phyloP scores from a whole-genome alignment of 2,888 invertebrate genomes.

The Psylliodes chrysocephalus region DNA sequence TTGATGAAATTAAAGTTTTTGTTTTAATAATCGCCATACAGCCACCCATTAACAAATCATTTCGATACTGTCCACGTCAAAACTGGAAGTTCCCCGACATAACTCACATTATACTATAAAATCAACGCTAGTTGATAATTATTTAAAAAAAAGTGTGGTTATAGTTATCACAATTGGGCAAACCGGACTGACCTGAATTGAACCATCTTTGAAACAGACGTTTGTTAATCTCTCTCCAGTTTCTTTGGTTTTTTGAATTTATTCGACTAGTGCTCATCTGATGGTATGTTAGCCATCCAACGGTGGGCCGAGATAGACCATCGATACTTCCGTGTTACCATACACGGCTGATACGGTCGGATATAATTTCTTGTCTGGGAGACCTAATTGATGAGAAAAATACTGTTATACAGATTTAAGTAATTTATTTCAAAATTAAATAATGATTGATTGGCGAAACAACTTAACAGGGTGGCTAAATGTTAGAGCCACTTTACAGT shows the following conservation, averaged over 20 bases:
- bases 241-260: conserved; percentile 30
- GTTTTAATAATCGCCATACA: conserved; percentile 1
- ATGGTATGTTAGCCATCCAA: conserved; percentile 83
- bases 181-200: conserved; percentile 60
- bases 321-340: conserved; percentile 98
- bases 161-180: conserved; percentile 64
- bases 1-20: too few relatives aligned
- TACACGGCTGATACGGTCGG: conserved; percentile 98
- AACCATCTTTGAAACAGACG: conserved; percentile 40
- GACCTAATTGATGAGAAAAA: conserved; percentile 70
- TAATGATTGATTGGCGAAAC: too few relatives aligned
- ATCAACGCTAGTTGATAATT: conserved; percentile 1
- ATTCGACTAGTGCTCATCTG: conserved; percentile 26
- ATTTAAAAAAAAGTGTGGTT: conserved; percentile 16
- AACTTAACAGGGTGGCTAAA: too few relatives aligned
- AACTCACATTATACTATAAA: not conserved
- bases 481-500: too few relatives aligned
- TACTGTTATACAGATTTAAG: too few relatives aligned
- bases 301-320: conserved; percentile 98
- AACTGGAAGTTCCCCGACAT: not conserved
- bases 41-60: not conserved
- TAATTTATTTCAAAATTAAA: too few relatives aligned
- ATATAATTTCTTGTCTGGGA: conserved; percentile 92
- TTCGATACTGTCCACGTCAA: not conserved
- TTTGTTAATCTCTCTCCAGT: conserved; percentile 40